Evolutionary conservation across 1,140 invertebrate species (phyloP).

Genomic region (Magallana gigas): DNA sequence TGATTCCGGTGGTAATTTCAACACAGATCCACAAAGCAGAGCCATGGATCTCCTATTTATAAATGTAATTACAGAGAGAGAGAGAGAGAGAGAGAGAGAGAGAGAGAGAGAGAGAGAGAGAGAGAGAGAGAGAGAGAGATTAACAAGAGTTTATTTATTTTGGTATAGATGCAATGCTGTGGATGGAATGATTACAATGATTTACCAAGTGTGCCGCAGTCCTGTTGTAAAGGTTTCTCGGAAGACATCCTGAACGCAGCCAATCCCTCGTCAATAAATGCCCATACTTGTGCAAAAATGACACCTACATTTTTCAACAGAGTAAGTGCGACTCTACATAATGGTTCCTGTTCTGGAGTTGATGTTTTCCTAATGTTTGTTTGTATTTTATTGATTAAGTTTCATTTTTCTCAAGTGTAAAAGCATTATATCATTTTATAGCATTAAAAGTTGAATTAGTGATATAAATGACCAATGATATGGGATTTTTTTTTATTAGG

Average conservation of each 20-base stretch:
- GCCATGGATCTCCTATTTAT: constrained; percentile 26
- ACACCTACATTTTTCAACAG: background rate
- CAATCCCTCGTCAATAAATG: background rate
- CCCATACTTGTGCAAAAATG: background rate
- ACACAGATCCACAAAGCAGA: background rate
- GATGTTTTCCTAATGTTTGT: too few species aligned
- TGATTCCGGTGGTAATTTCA: background rate
- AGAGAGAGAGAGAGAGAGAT: background rate
- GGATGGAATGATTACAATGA: background rate
- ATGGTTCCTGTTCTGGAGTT: too few species aligned
- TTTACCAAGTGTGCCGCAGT: background rate
- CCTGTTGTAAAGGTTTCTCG: background rate
- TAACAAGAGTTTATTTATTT: background rate
- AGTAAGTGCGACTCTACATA: background rate
- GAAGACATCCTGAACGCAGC: background rate
- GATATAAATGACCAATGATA: background rate
- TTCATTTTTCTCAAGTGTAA: too few species aligned
- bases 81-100: constrained; percentile 1
- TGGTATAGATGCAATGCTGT: background rate
- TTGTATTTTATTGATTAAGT: too few species aligned
- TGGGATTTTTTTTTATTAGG: background rate
- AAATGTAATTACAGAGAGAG: background rate
- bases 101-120: background rate
- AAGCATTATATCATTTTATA: too few species aligned
- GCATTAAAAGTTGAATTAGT: too few species aligned